Evolutionary conservation across 1,140 invertebrate species (phyloP).

Genomic region (Aphidius gifuensis): DNA sequence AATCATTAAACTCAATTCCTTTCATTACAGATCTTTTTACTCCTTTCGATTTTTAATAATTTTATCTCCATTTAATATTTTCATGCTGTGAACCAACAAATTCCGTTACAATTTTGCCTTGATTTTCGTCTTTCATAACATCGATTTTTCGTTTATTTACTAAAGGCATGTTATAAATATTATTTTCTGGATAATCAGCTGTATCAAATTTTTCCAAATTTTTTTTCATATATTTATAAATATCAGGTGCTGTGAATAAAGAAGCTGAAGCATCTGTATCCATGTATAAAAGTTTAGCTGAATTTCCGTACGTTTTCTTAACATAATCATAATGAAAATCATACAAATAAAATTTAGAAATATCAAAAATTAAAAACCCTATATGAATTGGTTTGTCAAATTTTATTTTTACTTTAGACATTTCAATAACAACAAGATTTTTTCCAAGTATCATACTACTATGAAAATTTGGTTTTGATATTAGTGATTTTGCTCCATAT

Average conservation of each 20-base stretch:
- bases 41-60: neutral
- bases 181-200: slow-evolving; percentile 11
- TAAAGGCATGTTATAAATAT: slow-evolving; percentile 8
- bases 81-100: neutral
- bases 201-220: slow-evolving; percentile 15
- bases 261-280: slow-evolving; percentile 33
- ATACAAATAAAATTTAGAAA: slow-evolving; percentile 26
- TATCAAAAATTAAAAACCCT: slow-evolving; percentile 27
- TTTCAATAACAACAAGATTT: slow-evolving; percentile 24
- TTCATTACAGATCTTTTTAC: neutral
- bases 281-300: slow-evolving; percentile 33
- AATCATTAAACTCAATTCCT: neutral
- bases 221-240: slow-evolving; percentile 10
- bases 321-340: slow-evolving; percentile 24
- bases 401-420: slow-evolving; percentile 19
- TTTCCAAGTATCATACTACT: slow-evolving; percentile 30
- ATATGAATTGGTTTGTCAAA: slow-evolving; percentile 29
- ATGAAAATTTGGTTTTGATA: slow-evolving; percentile 35
- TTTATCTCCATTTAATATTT: neutral
- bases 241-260: slow-evolving; percentile 21
- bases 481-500: slow-evolving; percentile 16
- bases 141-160: slow-evolving; percentile 5
- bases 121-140: slow-evolving; percentile 5
- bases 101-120: neutral
- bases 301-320: slow-evolving; percentile 22